A percentile compares a stretch with the other conserved stretches of the same genome.
Evolutionary conservation across 2,888 invertebrate species (phyloP).

Genomic region (Pristionchus entomophagus): DNA sequence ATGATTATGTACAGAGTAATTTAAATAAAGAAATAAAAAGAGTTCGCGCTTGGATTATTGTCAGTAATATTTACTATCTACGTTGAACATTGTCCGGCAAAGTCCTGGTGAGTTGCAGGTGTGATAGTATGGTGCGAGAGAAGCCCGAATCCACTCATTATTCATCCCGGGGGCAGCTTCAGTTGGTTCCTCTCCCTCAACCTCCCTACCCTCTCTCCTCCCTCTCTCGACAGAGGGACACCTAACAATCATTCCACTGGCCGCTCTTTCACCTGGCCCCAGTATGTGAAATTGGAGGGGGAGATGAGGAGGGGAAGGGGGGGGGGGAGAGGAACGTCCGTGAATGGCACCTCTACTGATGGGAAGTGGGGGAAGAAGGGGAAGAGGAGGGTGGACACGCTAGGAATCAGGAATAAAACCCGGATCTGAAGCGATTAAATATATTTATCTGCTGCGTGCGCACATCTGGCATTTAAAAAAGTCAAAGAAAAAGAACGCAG

Average conservation of each 20-base stretch:
- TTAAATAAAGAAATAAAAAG: no score
- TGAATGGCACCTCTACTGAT: slow-evolving; percentile 13
- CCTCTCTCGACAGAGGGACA: not conserved
- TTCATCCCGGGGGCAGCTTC: slow-evolving; percentile 18
- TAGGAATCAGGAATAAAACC: not conserved
- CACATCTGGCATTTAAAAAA: no score
- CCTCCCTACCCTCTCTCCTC: not conserved
- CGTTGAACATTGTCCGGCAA: no score
- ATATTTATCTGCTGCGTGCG: no score
- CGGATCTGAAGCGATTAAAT: no score
- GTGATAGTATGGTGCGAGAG: slow-evolving; percentile 11
- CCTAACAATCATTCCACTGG: slow-evolving; percentile 37
- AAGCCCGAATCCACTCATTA: not conserved
- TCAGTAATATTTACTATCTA: no score
- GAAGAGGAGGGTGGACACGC: not conserved
- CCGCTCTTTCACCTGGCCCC: slow-evolving; percentile 35
- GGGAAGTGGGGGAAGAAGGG: not conserved
- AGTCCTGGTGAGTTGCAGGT: no score
- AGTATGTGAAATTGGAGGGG: slow-evolving; percentile 21
- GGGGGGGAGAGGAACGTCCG: not conserved
- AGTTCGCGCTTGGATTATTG: no score
- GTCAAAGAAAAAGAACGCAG: no score
- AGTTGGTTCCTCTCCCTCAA: slow-evolving; percentile 7
- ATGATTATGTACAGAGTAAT: no score
- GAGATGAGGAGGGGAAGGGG: not conserved